Evolutionary conservation across 2,797 vertebrate genomes (phyloP).

Genomic region (Pterois miles): DNA sequence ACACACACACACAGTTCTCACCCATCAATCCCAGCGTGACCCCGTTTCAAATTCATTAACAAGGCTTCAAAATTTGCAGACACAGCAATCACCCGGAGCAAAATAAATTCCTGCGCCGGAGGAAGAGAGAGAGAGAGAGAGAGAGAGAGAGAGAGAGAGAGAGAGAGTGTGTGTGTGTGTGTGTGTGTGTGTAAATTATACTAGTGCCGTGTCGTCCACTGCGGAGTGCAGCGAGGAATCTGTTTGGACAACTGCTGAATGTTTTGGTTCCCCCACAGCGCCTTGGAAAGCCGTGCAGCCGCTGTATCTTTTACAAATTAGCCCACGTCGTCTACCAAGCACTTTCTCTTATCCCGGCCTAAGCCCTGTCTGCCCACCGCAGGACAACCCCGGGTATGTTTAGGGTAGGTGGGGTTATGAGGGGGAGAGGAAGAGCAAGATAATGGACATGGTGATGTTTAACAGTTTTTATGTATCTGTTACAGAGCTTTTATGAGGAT

Average conservation of each 20-base stretch:
- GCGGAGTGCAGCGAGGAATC: constrained; percentile 73
- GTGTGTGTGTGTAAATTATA: constrained; percentile 60
- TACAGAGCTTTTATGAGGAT: neutral
- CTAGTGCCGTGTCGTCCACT: constrained; percentile 64
- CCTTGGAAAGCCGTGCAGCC: constrained; percentile 78
- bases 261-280: constrained; percentile 83
- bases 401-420: constrained; percentile 11
- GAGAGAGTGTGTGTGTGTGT: constrained; percentile 9
- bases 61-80: constrained; percentile 81
- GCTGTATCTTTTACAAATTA: constrained; percentile 87
- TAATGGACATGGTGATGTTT: constrained; percentile 7
- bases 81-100: constrained; percentile 81
- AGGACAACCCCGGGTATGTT: constrained; percentile 44
- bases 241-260: constrained; percentile 87
- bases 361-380: constrained; percentile 65
- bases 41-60: constrained; percentile 83
- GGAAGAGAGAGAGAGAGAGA: no score
- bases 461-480: constrained; percentile 1
- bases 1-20: constrained; percentile 55
- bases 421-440: neutral
- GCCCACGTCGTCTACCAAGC: constrained; percentile 75
- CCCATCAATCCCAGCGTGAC: constrained; percentile 77
- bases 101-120: constrained; percentile 78
- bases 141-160: no score
- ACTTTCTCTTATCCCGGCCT: constrained; percentile 70